A percentile compares a stretch with the other conserved stretches of the same genome.
Conservation (phyloP, 2,797 vertebrate species). For the Threskiornis aethiopicus region DNA sequence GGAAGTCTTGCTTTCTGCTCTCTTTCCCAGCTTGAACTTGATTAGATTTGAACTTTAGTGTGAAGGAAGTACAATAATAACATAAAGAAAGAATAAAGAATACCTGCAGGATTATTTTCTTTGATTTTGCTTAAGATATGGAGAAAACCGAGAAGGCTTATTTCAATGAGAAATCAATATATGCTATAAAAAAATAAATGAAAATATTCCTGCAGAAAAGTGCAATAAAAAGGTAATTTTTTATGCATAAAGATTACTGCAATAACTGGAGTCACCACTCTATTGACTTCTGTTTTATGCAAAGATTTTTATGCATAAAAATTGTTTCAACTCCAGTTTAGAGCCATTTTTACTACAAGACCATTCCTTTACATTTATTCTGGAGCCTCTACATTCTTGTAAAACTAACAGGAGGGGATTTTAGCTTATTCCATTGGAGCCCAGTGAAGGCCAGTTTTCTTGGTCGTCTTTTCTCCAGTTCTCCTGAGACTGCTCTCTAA, state of each 20-base stretch:
- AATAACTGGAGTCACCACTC: not conserved
- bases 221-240: not conserved
- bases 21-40: not conserved
- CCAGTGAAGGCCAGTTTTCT: not conserved
- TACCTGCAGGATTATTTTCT: not conserved
- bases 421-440: not conserved
- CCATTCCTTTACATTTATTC: not conserved
- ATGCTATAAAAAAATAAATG: not conserved
- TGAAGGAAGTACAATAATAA: not conserved
- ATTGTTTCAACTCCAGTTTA: not conserved
- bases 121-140: not conserved
- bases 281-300: not conserved
- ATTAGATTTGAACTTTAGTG: not conserved
- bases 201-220: not conserved
- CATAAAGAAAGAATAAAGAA: not conserved
- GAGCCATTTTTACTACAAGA: not conserved
- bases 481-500: not conserved
- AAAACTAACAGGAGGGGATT: not conserved
- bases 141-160: not conserved
- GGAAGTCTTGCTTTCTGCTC: not conserved
- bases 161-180: not conserved
- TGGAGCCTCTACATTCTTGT: not conserved
- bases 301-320: not conserved
- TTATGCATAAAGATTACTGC: not conserved
- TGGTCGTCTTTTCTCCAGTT: not conserved